phyloP scores from a whole-genome alignment of 2,113 vertebrate species.

The Buteo buteo region DNA sequence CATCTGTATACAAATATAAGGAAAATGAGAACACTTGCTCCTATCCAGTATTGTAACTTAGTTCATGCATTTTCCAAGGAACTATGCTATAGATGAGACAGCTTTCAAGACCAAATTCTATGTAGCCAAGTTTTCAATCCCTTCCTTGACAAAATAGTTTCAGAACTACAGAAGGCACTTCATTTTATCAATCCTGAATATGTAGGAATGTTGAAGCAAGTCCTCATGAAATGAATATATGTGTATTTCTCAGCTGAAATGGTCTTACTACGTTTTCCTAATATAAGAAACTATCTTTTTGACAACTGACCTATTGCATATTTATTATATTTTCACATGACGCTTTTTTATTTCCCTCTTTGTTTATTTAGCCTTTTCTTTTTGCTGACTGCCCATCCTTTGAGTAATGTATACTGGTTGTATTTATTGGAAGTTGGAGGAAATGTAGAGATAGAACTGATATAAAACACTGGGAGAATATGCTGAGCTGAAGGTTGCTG shows the following conservation, averaged over 20 bases:
- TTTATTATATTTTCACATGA: not conserved
- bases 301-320: not conserved
- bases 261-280: not conserved
- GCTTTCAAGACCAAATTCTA: not conserved
- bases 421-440: not conserved
- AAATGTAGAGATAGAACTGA: not conserved
- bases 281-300: not conserved
- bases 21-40: not conserved
- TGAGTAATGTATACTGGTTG: not conserved
- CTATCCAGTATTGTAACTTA: not conserved
- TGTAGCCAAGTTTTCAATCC: not conserved
- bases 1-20: not conserved
- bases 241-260: not conserved
- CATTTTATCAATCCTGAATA: not conserved
- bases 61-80: not conserved
- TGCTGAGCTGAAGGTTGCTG: not conserved
- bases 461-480: not conserved
- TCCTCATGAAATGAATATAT: not conserved
- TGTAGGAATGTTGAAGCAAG: not conserved
- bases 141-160: not conserved
- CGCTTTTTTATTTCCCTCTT: not conserved
- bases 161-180: not conserved
- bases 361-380: not conserved
- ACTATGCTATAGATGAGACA: not conserved
- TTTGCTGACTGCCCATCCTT: not conserved